Evolutionary conservation across 2,888 invertebrate species (phyloP), one percentile per base, ranked within the genome.

Genomic region (Synanthedon myopaeformis): DNA sequence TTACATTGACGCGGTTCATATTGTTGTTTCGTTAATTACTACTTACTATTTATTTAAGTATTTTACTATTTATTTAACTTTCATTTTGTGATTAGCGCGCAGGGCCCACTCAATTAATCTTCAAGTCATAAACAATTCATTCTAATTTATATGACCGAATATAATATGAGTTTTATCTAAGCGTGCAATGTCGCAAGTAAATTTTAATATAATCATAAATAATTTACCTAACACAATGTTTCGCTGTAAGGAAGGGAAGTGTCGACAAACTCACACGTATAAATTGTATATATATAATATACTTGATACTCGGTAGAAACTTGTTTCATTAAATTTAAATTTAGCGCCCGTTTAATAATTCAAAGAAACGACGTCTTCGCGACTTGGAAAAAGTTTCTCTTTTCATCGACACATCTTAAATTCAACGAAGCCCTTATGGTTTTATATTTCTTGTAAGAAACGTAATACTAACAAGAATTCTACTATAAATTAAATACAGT

Each of bases 311-410:
- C 66, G 60, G 69, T 62, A 59, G 66, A 78, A 82, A 82, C 79
- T 81, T 81, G 79, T 81, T 81, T 81, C 79, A 81, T 82, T 81
- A 80, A 82, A 80, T 80, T 80, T 79, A 76, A 82, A 81, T 81
- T 81, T 76, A 74, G 70, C 76, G 70, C 69, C 76, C 74, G 69
- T 76, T 82, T 80, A 80, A 79, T 81, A 81, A 82, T 80, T 81
- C 79, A 78, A 70, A 69, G 74, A 72, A 76, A 72, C 69, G 73
- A 60, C 67, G 69, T 67, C 72, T 72, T 71, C 62, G 65, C 64
- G 69, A 70, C 72, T 70, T 69, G 59, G 62, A 61, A 58, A 61
- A 66, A 69, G 63, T 69, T 67, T 66, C 71, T 71, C 64, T 64
- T 62, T 64, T 60, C 64, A 68, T 69, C 66, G 69, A 70, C 70